Evolutionary conservation across 2,888 invertebrate species (phyloP), one percentile per base, ranked within the genome.

Genomic region (Trilocha varians): DNA sequence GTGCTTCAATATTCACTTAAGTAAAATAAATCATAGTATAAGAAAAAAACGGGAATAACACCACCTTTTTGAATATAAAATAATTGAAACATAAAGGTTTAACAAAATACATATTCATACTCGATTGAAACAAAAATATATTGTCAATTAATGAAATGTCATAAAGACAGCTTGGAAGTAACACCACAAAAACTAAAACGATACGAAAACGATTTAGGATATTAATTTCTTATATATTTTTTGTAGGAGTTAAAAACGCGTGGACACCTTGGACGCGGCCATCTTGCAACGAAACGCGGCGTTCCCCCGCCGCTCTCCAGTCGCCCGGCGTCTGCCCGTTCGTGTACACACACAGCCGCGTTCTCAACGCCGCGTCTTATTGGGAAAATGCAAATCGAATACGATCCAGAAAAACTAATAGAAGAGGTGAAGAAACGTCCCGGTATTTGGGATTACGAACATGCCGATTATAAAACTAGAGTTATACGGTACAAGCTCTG

Each of bases 391-490:
- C 78, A 82, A 52, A 82, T 80, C 45, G 85, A 84, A 69, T 85
- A 80, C 53, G 84, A 84, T 40, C 83, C 84, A 0, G 83, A 83
- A 47, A 59, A 65, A 11, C 63, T 85, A 3, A 84, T 85, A 39
- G 70, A 76, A 25, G 83, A 79, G 52, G 73, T 85, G 18, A 70
- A 59, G 45, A 83, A 76, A 48, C 74, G 84, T 0, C 83, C 79
- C 0, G 83, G 79, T 0, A 68, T 85, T 54, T 85, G 85, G 85
- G 74, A 85, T 55, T 68, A 62, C 47, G 74, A 75, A 3, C 63
- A 77, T 45, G 43, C 62, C 2, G 75, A 77, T 8, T 82, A 83
- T 48, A 70, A 78, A 15, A 62, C 66, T 3, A 80, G 72, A 57
- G 62, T 63, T 16, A 55, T 61, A 41, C 60, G 78, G 38, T 61